These are phyloP conservation scores for Globicephala melas DNA, from an alignment of 2,113 vertebrate genomes.

Conservation along the genomic window DNA sequence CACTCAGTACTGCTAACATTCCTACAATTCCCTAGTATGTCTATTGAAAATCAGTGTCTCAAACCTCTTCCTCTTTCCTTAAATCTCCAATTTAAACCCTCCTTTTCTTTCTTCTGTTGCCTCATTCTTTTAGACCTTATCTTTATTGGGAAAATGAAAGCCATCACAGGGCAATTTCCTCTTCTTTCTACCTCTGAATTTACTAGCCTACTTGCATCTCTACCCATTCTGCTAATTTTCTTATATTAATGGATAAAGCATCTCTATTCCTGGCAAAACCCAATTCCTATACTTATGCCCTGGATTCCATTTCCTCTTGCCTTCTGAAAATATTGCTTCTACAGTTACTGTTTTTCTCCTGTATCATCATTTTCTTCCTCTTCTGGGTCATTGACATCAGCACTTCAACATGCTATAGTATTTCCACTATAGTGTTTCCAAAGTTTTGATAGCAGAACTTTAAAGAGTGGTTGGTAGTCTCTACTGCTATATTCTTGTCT, in stretches of 20 bases:
- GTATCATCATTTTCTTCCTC: not conserved
- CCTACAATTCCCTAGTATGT: not conserved
- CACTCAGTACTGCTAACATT: not conserved
- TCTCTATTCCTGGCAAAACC: not conserved
- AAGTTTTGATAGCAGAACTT: not conserved
- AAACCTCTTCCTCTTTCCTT: not conserved
- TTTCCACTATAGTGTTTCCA: not conserved
- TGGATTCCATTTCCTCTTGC: not conserved
- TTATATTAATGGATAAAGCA: not conserved
- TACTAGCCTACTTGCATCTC: not conserved
- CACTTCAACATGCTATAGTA: not conserved
- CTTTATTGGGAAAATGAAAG: constrained; percentile 16
- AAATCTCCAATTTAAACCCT: not conserved
- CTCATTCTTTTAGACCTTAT: not conserved
- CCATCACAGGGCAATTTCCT: not conserved
- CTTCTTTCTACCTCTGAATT: not conserved
- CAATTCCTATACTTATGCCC: not conserved
- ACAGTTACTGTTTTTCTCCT: not conserved
- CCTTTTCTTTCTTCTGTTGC: not conserved
- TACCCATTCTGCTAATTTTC: not conserved
- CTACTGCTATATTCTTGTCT: not conserved
- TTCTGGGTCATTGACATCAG: not conserved
- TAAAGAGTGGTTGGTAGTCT: not conserved
- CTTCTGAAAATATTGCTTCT: not conserved
- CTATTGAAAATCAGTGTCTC: not conserved